These are phyloP conservation scores for Mastomys coucha DNA, from an alignment of 2,113 vertebrate species.

Conservation along the genomic window DNA sequence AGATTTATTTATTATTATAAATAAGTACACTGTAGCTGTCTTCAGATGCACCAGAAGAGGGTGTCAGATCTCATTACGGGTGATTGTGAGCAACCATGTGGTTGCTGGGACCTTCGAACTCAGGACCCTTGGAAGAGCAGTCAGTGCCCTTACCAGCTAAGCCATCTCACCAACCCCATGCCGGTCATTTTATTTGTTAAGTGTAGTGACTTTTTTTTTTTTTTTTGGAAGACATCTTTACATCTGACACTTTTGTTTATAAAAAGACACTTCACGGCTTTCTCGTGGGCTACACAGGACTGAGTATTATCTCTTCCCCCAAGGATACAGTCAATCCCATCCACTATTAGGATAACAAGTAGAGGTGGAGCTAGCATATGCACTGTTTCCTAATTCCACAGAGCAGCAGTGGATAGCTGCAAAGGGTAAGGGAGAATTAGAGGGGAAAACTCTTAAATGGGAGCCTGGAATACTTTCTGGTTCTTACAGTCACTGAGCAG, in stretches of 20 bases:
- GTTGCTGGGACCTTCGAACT: no score
- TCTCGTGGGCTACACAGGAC: not conserved
- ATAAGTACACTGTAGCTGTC: no score
- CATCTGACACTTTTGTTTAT: not conserved
- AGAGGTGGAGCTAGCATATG: not conserved
- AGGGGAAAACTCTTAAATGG: not conserved
- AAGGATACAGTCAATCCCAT: not conserved
- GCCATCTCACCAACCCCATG: no score
- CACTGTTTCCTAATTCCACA: slow-evolving; percentile 22
- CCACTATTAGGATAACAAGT: slow-evolving; percentile 1
- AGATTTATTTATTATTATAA: no score
- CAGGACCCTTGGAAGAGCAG: no score
- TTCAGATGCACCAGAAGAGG: no score
- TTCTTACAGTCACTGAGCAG: not conserved
- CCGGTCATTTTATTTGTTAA: not conserved
- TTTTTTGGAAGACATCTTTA: slow-evolving; percentile 25
- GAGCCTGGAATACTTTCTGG: not conserved
- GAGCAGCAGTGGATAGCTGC: slow-evolving; percentile 20
- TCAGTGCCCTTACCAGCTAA: no score
- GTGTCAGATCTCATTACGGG: no score
- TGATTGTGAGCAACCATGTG: no score
- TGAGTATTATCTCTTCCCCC: not conserved
- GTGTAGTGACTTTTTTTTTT: not conserved
- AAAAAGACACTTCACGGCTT: not conserved
- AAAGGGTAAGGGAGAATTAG: not conserved